These are phyloP conservation scores for Dioctria rufipes DNA, from an alignment of 2,888 invertebrate genomes.

Conservation along the genomic window DNA sequence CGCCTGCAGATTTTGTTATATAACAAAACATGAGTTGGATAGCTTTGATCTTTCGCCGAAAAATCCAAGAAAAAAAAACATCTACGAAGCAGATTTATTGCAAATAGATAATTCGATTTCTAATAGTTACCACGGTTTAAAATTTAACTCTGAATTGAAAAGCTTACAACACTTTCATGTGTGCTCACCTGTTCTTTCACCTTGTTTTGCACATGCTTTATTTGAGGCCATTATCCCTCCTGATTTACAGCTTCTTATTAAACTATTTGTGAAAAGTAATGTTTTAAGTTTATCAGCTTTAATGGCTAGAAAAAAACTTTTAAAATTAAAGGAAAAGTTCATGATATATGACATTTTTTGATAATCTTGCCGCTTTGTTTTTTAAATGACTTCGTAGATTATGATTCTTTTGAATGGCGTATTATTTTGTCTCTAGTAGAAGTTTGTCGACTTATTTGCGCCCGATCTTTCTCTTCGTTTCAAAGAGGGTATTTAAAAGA, in stretches of 20 bases:
- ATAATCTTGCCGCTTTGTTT: neutral
- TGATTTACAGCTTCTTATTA: slow-evolving; percentile 9
- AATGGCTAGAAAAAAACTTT: neutral
- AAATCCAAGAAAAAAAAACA: neutral
- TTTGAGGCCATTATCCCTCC: neutral
- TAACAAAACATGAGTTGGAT: neutral
- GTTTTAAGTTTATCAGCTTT: neutral
- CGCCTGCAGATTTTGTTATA: neutral
- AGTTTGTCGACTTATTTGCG: neutral
- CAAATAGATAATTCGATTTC: neutral
- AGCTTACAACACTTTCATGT: slow-evolving; percentile 1
- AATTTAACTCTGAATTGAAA: neutral
- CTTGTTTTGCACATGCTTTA: neutral
- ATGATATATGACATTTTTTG: neutral
- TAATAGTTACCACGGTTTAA: neutral
- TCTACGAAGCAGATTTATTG: neutral
- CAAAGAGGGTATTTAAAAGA: slow-evolving; percentile 1
- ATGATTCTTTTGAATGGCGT: neutral
- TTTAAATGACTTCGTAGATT: neutral
- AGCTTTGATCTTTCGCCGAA: neutral
- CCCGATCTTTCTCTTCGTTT: neutral
- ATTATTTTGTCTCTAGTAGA: neutral
- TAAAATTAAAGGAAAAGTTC: neutral
- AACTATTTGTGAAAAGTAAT: neutral
- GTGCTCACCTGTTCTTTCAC: neutral